Evolutionary conservation across 2,113 vertebrate species (phyloP).

Genomic region (Dissostichus mawsoni): DNA sequence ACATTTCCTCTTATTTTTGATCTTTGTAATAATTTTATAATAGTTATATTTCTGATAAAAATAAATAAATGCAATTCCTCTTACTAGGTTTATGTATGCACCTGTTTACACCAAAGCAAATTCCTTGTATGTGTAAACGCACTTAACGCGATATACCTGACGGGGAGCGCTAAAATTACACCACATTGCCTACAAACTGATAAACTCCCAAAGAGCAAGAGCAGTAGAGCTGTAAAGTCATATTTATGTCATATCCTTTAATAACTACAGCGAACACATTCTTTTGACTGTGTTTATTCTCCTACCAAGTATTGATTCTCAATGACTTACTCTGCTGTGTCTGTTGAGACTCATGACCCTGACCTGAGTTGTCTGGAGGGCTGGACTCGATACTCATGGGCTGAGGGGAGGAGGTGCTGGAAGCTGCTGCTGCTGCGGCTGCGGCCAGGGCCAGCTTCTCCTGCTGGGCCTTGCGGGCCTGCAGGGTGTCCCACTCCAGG

Average conservation of each 20-base stretch:
- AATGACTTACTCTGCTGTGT: conserved; percentile 14
- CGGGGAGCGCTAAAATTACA: too few relatives aligned
- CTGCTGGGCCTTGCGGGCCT: conserved; percentile 91
- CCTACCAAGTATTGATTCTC: conserved; percentile 21
- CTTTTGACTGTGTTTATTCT: conserved; percentile 10
- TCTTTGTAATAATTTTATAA: too few relatives aligned
- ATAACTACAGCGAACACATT: background rate
- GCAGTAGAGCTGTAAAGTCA: background rate
- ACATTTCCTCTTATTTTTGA: too few relatives aligned
- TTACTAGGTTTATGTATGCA: too few relatives aligned
- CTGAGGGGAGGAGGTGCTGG: conserved; percentile 71
- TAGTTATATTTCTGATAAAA: too few relatives aligned
- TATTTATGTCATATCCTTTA: conserved; percentile 5
- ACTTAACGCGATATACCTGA: too few relatives aligned
- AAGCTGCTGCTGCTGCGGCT: conserved; percentile 46
- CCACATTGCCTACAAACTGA: too few relatives aligned
- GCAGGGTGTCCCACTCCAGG: conserved; percentile 91
- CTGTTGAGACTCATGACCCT: conserved; percentile 24
- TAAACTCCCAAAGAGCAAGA: background rate
- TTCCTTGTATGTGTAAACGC: too few relatives aligned
- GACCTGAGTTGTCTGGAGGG: conserved; percentile 79
- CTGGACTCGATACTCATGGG: conserved; percentile 79
- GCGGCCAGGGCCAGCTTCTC: conserved; percentile 89
- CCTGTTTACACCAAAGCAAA: too few relatives aligned
- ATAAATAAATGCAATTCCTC: too few relatives aligned